Percentiles rank a stretch among this genome's conserved stretches.
Evolutionary conservation across 2,797 vertebrate species (phyloP).

Genomic region (Cephalopachus bancanus): DNA sequence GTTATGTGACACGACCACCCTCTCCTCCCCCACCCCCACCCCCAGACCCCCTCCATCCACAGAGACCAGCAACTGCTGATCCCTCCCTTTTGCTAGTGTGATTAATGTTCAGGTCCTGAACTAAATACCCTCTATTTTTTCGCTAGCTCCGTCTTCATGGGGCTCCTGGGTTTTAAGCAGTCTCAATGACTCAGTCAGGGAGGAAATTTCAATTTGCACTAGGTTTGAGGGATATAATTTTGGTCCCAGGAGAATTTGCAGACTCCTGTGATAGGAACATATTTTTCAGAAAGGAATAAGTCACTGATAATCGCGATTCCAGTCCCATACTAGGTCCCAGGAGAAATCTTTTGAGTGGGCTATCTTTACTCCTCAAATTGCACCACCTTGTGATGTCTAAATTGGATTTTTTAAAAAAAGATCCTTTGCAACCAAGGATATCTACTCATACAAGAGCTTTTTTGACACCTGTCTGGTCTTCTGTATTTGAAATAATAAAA

Average conservation of each 20-base stretch:
- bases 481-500: slow-evolving; percentile 34
- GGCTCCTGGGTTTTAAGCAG: too few species aligned
- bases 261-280: neutral
- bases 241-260: neutral
- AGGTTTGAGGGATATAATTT: neutral
- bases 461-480: neutral
- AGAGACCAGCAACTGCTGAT: too few species aligned
- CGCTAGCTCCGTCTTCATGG: neutral
- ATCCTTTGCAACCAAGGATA: neutral
- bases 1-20: too few species aligned
- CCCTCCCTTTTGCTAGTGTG: too few species aligned
- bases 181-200: neutral
- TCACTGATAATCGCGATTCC: neutral
- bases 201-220: neutral
- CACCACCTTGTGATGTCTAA: neutral
- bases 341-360: neutral
- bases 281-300: neutral
- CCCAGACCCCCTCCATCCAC: too few species aligned
- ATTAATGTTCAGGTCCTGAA: too few species aligned
- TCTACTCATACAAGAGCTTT: neutral
- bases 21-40: too few species aligned
- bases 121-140: too few species aligned
- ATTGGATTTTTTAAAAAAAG: neutral
- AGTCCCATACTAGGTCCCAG: neutral
- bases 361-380: neutral